phyloP scores from a whole-genome alignment of 2,888 invertebrate species.

The Ariolimax columbianus region DNA sequence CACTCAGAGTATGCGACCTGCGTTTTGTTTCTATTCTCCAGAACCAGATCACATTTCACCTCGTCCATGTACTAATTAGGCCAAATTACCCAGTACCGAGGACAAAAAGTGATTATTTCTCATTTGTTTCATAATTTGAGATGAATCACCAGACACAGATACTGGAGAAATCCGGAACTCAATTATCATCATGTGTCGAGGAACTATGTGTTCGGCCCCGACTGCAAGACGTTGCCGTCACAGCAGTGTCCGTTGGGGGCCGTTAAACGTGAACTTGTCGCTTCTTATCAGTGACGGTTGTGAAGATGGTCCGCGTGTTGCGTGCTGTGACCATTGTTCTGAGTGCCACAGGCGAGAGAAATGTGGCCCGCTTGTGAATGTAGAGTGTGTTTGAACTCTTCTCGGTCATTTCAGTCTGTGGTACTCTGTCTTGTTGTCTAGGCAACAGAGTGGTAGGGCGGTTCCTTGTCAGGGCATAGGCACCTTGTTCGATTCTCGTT shows the following conservation, averaged over 20 bases:
- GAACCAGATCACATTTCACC: neutral
- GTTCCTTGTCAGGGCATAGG: no score
- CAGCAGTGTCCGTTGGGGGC: neutral
- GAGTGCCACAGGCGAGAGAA: no score
- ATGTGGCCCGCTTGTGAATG: no score
- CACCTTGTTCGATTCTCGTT: no score
- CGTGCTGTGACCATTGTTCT: no score
- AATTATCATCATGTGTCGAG: neutral
- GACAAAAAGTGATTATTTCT: neutral
- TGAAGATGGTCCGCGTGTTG: no score
- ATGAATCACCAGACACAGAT: neutral
- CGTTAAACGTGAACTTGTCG: neutral
- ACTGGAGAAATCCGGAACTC: neutral
- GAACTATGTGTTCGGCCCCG: neutral
- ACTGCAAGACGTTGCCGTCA: neutral
- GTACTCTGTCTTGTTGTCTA: no score
- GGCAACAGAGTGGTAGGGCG: no score
- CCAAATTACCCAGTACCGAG: neutral
- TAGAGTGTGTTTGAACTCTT: no score
- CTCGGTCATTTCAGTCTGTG: no score
- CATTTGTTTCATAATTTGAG: neutral
- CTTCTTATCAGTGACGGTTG: no score
- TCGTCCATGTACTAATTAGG: neutral
- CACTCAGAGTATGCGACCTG: neutral
- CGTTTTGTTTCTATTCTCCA: neutral